Base-by-base conservation (phyloP, 1,140 invertebrate genomes). In the Andrena cerasifolii region DNA sequence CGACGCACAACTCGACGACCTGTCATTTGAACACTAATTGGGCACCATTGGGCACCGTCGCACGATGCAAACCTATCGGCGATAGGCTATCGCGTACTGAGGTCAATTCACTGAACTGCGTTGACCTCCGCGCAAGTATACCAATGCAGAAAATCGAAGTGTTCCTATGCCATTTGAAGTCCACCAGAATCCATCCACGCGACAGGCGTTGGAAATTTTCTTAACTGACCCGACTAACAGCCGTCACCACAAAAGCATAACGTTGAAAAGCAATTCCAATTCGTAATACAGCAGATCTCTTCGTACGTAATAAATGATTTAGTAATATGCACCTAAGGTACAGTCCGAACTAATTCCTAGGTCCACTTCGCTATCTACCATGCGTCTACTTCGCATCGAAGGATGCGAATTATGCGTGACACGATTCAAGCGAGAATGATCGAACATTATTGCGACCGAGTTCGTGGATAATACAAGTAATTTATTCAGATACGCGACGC, bases 91-190 rank as follows among this genome's bases (percentile, higher is more conserved):
- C 54, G 71, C 72, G 31, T 14, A 84, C 76, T 82, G 73, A 54
- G 72, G 75, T 78, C 71, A 77, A 78, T 79, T 82, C 78, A 45
- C 54, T 68, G 65, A 84, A 82, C 40, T 79, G 54, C 31, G 53
- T 56, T 63, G 58, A 82, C 75, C 67, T 84, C 71, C 53, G 63
- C 3, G 40, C 83, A 85, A 76, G 76, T 54, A 21, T 63, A 36
- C 84, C 84, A 85, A 85, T 70, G 51, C 16, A 28, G 21, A 40
- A 45, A 51, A 47, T 47, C 5, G 3, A 79, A 72, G 70, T 68
- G 12, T 79, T 56, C 47, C 79, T 63, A 74, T 21, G 3, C 0
- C 5, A n/a, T 4, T 36, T 18, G 2, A 43, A 14, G 26, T 18
- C 18, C 18, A 6, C 10, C 14, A 51, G 6, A 8, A 24, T 10